These are phyloP conservation scores for Thaumatotibia leucotreta DNA, from an alignment of 1,140 invertebrate species.

Conservation along the genomic window DNA sequence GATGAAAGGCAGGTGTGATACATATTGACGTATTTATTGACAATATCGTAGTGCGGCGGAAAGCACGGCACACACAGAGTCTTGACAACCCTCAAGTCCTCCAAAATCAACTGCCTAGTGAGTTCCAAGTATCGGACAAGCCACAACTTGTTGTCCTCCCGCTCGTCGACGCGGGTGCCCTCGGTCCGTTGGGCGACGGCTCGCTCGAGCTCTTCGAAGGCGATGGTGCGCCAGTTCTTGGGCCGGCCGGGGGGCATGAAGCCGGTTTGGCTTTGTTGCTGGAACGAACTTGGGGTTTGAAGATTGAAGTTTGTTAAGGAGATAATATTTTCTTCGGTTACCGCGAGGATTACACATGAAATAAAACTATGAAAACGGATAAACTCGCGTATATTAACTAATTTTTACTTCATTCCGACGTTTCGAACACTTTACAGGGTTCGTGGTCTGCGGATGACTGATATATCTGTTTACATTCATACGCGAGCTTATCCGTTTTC, in stretches of 20 bases:
- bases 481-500: too few species aligned
- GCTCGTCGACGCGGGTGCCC: conserved; percentile 94
- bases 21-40: conserved; percentile 93
- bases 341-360: too few species aligned
- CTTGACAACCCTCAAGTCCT: conserved; percentile 95
- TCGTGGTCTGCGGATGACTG: too few species aligned
- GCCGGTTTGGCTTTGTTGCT: conserved; percentile 87
- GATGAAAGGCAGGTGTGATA: conserved; percentile 93
- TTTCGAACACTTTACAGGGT: too few species aligned
- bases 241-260: conserved; percentile 96
- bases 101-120: conserved; percentile 91
- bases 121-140: conserved; percentile 87
- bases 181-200: conserved; percentile 90
- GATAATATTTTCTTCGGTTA: too few species aligned
- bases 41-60: conserved; percentile 96
- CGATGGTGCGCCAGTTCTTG: conserved; percentile 94
- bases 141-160: conserved; percentile 96
- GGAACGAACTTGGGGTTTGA: too few species aligned
- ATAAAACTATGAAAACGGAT: too few species aligned
- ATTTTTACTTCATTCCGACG: too few species aligned
- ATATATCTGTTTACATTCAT: too few species aligned
- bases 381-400: too few species aligned
- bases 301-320: too few species aligned
- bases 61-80: conserved; percentile 96
- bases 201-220: conserved; percentile 89